phyloP scores from a whole-genome alignment of 2,888 invertebrate genomes.

The Pammene aurita region DNA sequence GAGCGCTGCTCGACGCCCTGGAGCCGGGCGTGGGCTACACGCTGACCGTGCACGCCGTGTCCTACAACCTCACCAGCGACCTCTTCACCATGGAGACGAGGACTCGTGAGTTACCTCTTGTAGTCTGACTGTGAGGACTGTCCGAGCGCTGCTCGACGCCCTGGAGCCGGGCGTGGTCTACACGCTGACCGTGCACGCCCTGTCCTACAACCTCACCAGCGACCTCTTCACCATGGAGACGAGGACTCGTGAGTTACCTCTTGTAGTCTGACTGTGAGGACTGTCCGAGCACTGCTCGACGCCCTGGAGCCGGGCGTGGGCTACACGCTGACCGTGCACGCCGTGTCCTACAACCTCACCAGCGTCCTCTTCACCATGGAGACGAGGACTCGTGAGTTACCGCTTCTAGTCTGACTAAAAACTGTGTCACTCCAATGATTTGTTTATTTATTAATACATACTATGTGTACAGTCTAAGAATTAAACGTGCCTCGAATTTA shows the following conservation, averaged over 20 bases:
- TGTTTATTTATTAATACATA: too few species aligned
- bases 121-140: constrained; percentile 69
- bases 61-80: constrained; percentile 88
- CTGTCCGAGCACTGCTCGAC: constrained; percentile 85
- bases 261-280: constrained; percentile 61
- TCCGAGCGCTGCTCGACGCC: constrained; percentile 86
- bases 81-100: constrained; percentile 73
- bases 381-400: constrained; percentile 19
- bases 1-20: constrained; percentile 87
- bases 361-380: constrained; percentile 85
- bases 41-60: constrained; percentile 86
- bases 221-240: constrained; percentile 81
- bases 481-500: too few species aligned
- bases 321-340: constrained; percentile 88
- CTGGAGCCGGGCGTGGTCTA: constrained; percentile 91
- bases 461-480: too few species aligned
- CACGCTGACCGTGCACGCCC: constrained; percentile 86
- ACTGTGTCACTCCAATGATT: too few species aligned
- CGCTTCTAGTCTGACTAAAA: too few species aligned
- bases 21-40: constrained; percentile 91
- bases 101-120: constrained; percentile 5
- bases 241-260: constrained; percentile 10
- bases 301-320: constrained; percentile 91
- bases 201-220: constrained; percentile 87
- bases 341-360: constrained; percentile 86